A percentile compares a stretch with the other conserved stretches of the same genome.
These are phyloP conservation scores for Drosophila rhopaloa DNA, from an alignment of 1,140 invertebrate species.

Conservation along the genomic window DNA sequence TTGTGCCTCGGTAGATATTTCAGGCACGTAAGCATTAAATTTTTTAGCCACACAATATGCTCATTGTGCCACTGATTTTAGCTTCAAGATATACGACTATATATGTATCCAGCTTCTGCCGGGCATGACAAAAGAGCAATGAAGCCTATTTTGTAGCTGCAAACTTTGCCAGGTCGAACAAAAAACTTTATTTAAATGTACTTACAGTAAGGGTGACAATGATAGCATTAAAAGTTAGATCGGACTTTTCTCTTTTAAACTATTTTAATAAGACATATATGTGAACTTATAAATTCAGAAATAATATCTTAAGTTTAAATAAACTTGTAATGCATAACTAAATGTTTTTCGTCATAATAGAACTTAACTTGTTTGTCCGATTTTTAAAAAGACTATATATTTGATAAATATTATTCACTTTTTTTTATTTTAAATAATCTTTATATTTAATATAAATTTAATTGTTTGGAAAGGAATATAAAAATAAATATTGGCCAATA, in stretches of 20 bases:
- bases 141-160: constrained; percentile 65
- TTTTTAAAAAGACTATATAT: too few relatives aligned
- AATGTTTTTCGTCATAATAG: too few relatives aligned
- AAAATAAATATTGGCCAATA: too few relatives aligned
- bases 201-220: constrained; percentile 1
- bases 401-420: too few relatives aligned
- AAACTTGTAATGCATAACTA: too few relatives aligned
- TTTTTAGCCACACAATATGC: constrained; percentile 61
- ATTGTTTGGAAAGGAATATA: too few relatives aligned
- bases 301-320: too few relatives aligned
- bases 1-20: constrained; percentile 43
- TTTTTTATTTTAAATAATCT: too few relatives aligned
- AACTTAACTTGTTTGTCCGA: too few relatives aligned
- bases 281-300: too few relatives aligned
- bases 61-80: constrained; percentile 69
- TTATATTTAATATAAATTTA: too few relatives aligned
- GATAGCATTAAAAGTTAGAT: neutral
- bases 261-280: neutral
- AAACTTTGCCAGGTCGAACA: constrained; percentile 51
- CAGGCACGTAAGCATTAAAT: constrained; percentile 72
- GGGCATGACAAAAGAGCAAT: constrained; percentile 68
- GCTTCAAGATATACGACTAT: constrained; percentile 52
- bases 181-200: constrained; percentile 66
- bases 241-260: neutral
- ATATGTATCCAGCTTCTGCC: constrained; percentile 22